Evolutionary conservation across 2,113 vertebrate genomes (phyloP), one percentile per base, ranked within the genome.

Genomic region (Myotis yumanensis): DNA sequence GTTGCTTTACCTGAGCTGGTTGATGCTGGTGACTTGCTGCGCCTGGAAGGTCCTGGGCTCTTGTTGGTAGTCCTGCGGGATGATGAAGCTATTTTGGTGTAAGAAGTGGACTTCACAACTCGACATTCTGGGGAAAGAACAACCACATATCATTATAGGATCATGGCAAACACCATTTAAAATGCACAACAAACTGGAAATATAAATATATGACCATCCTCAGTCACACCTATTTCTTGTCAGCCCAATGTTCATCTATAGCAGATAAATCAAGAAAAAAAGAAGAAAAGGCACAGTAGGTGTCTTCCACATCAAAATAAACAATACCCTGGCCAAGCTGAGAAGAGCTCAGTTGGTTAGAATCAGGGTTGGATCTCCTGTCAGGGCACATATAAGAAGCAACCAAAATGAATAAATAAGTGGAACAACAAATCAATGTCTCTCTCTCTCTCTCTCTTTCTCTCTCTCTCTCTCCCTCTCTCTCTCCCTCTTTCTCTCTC

Each of bases 21-120:
- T 22, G 99, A 99, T 79, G 99, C 99, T 3, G 99, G 99, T 54
- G 99, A 99, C 96, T 99, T 99, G 99, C 99, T 99, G 96, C 99
- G 98, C 88, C 99, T 98, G 16, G 99, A 99, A 10, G 99, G 98
- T 28, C 99, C 99, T 0, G 98, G 98, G 92, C 99, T 98, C 98
- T 99, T 99, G 64, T 99, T 99, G 76, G 99, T 99, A 95, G 98
- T 98, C 79, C 98, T 98, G 90, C 99, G 99, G 30, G 99, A 99
- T 46, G 98, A 96, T 0, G 99, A 98, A 79, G 99, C 99, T 94
- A 99, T 99, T 92, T 99, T 99, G 96, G 99, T 99, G 95, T 99
- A 99, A 4, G 99, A 99, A 89, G 98, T 98, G 68, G 99, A 99
- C 98, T 99, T 99, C 95, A 99, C 98, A 97, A 99, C 99, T 32